Base-by-base conservation (phyloP, 2,888 invertebrate genomes). In the Cryptops parisi region DNA sequence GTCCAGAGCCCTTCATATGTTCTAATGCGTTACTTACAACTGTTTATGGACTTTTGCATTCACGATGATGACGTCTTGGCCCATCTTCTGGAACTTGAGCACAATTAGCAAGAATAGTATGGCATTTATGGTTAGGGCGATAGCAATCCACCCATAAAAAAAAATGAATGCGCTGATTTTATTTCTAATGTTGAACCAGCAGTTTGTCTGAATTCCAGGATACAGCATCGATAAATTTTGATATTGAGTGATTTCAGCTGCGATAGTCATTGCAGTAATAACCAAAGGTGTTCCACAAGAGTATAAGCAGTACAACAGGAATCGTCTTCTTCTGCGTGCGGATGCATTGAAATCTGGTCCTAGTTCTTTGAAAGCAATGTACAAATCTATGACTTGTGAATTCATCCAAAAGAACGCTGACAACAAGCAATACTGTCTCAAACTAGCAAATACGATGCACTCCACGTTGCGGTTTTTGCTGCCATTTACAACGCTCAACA, bases 391-490 rank as follows among this genome's bases (percentile, higher is more conserved):
- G 9, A 19, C 12, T n/a, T 41, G 43, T 6, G 19, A 12, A 21
- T 41, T 41, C 9, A 41, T 41, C 43, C 43, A 41, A 17, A 41
- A 41, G 43, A 41, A 41, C 6, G 43, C 43, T 21, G 43, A 41
- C 21, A 41, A 21, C 6, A 41, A 41, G n/a, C 5, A 12, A 17
- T n/a, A 41, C 19, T 41, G 43, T 41, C 19, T 9, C 21, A 41
- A 6, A 6, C n/a, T n/a, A 5, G 43, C 9, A 12, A 41, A 21
- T n/a, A 21, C 12, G 19, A 41, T 21, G 43, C 43, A 41, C n/a
- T n/a, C n/a, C n/a, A n/a, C n/a, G n/a, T n/a, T n/a, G n/a, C n/a
- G n/a, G n/a, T n/a, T n/a, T n/a, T n/a, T n/a, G n/a, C n/a, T n/a
- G n/a, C n/a, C n/a, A 6, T 21, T n/a, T 5, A 33, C 33, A 15